These are phyloP conservation scores for Leuciscus waleckii DNA, from an alignment of 2,797 vertebrate genomes.

Conservation along the genomic window DNA sequence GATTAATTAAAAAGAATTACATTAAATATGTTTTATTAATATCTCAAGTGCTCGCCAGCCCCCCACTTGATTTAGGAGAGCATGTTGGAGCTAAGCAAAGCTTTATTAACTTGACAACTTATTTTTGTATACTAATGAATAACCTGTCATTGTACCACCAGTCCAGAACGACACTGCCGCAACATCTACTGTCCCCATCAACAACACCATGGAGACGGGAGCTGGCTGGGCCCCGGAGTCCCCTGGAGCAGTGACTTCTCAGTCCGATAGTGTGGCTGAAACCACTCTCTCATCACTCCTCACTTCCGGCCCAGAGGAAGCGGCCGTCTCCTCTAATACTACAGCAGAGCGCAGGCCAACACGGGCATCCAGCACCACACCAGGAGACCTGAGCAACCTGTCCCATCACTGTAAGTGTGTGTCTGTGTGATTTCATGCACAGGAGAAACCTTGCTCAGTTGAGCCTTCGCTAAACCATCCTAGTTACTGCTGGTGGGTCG, in stretches of 20 bases:
- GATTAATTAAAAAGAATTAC: too few species aligned
- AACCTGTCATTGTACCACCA: not conserved
- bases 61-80: not conserved
- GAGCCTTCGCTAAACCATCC: not conserved
- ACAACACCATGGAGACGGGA: constrained; percentile 55
- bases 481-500: not conserved
- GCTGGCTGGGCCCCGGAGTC: constrained; percentile 34
- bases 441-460: not conserved
- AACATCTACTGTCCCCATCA: constrained; percentile 41
- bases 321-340: constrained; percentile 25
- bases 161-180: constrained; percentile 54
- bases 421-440: not conserved
- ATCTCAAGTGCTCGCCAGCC: too few species aligned
- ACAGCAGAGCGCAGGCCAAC: constrained; percentile 64
- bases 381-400: constrained; percentile 87
- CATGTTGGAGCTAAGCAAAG: not conserved
- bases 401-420: constrained; percentile 90
- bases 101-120: not conserved
- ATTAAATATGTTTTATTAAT: too few species aligned
- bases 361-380: constrained; percentile 73
- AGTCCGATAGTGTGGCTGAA: constrained; percentile 66
- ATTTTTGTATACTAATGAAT: not conserved
- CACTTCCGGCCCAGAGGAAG: constrained; percentile 68
- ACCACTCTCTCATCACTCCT: constrained; percentile 54
- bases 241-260: constrained; percentile 64